These are phyloP conservation scores for Noctua fimbriata DNA, from an alignment of 2,888 invertebrate species.

Conservation along the genomic window DNA sequence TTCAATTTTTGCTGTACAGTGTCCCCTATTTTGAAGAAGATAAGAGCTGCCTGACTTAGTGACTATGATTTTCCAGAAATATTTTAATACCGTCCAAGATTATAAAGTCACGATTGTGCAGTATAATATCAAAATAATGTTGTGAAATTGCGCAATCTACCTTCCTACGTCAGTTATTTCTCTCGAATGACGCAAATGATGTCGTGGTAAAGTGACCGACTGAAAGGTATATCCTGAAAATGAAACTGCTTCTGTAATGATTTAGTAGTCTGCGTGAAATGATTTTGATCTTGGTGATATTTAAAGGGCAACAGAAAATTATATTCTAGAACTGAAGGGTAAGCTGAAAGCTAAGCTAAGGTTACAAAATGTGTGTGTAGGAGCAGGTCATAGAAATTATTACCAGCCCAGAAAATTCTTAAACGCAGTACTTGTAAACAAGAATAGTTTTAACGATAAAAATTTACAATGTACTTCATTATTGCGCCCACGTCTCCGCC, in stretches of 20 bases:
- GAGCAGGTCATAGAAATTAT: neutral
- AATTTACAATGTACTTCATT: conserved; percentile 61
- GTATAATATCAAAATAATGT: too few species aligned
- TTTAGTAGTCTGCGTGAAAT: conserved; percentile 2
- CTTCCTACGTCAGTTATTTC: neutral
- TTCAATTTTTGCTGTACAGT: neutral
- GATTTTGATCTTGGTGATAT: neutral
- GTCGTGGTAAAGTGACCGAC: neutral
- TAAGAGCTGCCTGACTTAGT: neutral
- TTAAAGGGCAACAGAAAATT: neutral
- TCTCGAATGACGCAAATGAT: conserved; percentile 31
- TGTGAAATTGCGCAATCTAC: conserved; percentile 19
- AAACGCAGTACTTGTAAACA: neutral
- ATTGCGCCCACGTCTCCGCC: conserved; percentile 60
- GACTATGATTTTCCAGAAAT: neutral
- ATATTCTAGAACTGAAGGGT: neutral
- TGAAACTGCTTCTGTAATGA: neutral
- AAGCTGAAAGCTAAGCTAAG: neutral
- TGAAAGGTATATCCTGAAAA: conserved; percentile 32
- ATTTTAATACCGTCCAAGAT: neutral
- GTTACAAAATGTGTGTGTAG: neutral
- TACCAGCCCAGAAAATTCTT: neutral
- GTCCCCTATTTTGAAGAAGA: neutral
- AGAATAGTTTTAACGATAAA: conserved; percentile 55
- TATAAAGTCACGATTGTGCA: neutral